Evolutionary conservation across 2,888 invertebrate species (phyloP), one percentile per base, ranked within the genome.

Genomic region (Torymus texanus): DNA sequence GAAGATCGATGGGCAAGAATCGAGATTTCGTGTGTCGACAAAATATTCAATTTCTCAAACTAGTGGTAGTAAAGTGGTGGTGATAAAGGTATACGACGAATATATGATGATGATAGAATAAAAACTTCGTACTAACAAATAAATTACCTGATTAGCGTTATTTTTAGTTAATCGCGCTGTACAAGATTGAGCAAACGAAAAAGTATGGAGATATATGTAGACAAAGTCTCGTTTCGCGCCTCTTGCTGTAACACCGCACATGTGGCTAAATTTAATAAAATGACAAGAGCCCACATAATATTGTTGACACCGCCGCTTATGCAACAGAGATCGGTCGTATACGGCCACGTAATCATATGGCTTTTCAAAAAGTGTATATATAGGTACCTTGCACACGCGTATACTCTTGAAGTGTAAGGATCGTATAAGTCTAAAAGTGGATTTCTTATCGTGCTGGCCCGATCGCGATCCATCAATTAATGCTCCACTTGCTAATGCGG

Each of bases 221-320:
- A 16, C 18, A 50, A 10, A 18, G n/a, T 14, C n/a, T 66, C 41
- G 8, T 41, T 41, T 12, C 55, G 24, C 13, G 50, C 55, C 50
- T 63, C 58, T 63, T 70, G 50, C 70, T 5, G 67, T 24, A 68
- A 75, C 62, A 41, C 8, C 1, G 41, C 8, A 4, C 41, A 4
- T 8, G 29, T 4, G 70, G 53, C 63, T 71, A 77, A 77, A 71
- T 77, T 77, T 77, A 71, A 77, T 71, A 77, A 72, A 59, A 24
- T 24, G 66, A 41, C 76, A 56, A 75, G 55, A 55, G 41, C 2
- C 58, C n/a, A 16, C 65, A 62, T 62, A 72, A 73, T 53, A 73
- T 53, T 29, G 51, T 24, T 10, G n/a, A 1, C 8, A 16, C 5
- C n/a, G 24, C 62, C 53, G 53, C 41, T 41, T 41, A 8, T 29